phyloP scores from a whole-genome alignment of 92 coral and sea anemone genomes.

The Porites rus region DNA sequence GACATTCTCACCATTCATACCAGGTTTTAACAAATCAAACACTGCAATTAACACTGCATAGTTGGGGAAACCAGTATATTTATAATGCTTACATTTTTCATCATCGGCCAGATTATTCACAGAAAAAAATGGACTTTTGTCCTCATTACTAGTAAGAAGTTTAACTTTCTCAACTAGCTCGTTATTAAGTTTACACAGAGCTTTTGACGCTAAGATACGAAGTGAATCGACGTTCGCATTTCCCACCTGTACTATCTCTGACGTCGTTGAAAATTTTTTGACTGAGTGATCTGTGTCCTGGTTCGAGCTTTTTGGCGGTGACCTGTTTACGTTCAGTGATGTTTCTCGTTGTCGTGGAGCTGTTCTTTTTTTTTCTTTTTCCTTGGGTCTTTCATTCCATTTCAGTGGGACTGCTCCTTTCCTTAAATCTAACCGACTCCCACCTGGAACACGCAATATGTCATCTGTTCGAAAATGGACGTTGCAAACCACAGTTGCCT shows the following conservation, averaged over 20 bases:
- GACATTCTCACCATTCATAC: conserved; percentile 55
- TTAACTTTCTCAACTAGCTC: conserved; percentile 27
- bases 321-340: not conserved
- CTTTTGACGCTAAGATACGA: conserved; percentile 17
- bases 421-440: conserved; percentile 39
- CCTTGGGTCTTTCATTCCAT: conserved; percentile 2
- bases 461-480: conserved; percentile 30
- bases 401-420: conserved; percentile 43
- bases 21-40: conserved; percentile 33
- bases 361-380: not conserved
- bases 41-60: conserved; percentile 26
- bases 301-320: not conserved
- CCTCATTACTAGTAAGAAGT: not conserved
- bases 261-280: not conserved
- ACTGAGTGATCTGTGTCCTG: not conserved
- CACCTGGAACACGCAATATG: conserved; percentile 43
- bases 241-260: not conserved
- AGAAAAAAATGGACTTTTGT: conserved; percentile 22
- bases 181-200: conserved; percentile 1
- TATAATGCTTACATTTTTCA: conserved; percentile 23
- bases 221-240: conserved; percentile 13
- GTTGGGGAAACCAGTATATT: conserved; percentile 57
- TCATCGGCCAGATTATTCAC: not conserved
- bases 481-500: conserved; percentile 34
- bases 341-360: not conserved